Conservation (phyloP, 2,888 invertebrate genomes). For the Caenorhabditis becei region DNA sequence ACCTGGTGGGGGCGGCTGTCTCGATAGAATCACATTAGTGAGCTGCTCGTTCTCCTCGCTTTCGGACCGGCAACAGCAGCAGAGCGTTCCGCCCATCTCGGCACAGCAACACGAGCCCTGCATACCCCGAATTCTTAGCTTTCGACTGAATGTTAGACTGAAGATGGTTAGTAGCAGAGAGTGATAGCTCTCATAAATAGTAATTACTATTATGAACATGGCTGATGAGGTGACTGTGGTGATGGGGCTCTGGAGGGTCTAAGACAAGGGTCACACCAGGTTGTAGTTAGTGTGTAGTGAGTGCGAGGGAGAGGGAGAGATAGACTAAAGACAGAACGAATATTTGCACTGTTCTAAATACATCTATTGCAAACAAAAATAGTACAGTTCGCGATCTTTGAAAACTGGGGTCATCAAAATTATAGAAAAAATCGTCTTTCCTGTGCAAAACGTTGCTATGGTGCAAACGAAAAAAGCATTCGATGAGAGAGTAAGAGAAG, state of each 20-base stretch:
- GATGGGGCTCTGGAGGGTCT: neutral
- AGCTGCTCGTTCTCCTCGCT: slow-evolving; percentile 47
- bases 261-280: slow-evolving; percentile 15
- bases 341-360: slow-evolving; percentile 20
- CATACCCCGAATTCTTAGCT: slow-evolving; percentile 31
- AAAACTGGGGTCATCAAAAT: neutral
- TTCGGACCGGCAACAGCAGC: slow-evolving; percentile 50
- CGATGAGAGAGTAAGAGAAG: too few species aligned
- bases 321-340: slow-evolving; percentile 8
- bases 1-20: slow-evolving; percentile 56
- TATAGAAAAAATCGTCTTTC: too few species aligned
- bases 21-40: slow-evolving; percentile 51
- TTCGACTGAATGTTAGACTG: slow-evolving; percentile 42
- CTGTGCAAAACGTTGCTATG: neutral
- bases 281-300: slow-evolving; percentile 18
- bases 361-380: neutral
- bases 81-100: slow-evolving; percentile 49
- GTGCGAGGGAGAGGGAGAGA: slow-evolving; percentile 21
- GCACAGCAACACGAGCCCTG: slow-evolving; percentile 31
- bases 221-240: neutral
- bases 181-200: slow-evolving; percentile 42
- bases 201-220: slow-evolving; percentile 48
- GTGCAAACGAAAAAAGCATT: too few species aligned
- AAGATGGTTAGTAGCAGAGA: slow-evolving; percentile 37
- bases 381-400: neutral